phyloP scores from a whole-genome alignment of 2,888 invertebrate genomes.

The Esperia sulphurella region DNA sequence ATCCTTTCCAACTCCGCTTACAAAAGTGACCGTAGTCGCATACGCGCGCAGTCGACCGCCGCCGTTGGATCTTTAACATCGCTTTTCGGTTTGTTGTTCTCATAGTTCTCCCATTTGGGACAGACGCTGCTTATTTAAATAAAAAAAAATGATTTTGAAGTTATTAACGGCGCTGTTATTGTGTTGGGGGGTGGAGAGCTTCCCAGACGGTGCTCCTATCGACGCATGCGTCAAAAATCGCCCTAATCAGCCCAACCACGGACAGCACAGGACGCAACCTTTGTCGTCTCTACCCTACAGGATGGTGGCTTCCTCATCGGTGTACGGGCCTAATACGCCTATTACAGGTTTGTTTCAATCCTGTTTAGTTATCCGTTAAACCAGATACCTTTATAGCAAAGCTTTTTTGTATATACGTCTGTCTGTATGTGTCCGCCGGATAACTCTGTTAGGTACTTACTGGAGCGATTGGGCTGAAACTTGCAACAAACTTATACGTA shows the following conservation, averaged over 20 bases:
- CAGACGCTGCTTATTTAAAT: too few species aligned
- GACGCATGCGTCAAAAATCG: slow-evolving; percentile 88
- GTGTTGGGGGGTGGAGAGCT: slow-evolving; percentile 67
- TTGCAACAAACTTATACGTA: too few species aligned
- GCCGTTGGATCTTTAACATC: slow-evolving; percentile 35
- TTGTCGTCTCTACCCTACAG: slow-evolving; percentile 82
- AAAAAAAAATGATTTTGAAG: slow-evolving; percentile 43
- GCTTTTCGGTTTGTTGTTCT: background rate
- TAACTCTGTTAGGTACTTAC: too few species aligned
- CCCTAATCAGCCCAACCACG: slow-evolving; percentile 88
- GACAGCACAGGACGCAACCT: slow-evolving; percentile 84
- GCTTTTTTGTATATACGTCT: too few species aligned
- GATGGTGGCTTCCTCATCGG: slow-evolving; percentile 81
- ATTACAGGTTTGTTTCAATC: slow-evolving; percentile 80
- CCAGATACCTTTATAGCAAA: too few species aligned
- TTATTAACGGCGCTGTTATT: slow-evolving; percentile 45
- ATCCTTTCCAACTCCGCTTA: slow-evolving; percentile 65
- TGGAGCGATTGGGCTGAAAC: too few species aligned
- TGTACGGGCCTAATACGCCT: slow-evolving; percentile 83
- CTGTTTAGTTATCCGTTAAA: background rate
- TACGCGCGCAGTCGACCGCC: slow-evolving; percentile 51
- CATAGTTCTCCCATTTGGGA: too few species aligned
- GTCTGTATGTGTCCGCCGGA: too few species aligned
- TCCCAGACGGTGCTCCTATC: slow-evolving; percentile 90
- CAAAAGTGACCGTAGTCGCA: slow-evolving; percentile 62